A percentile compares a stretch with the other conserved stretches of the same genome.
Conservation (phyloP, 2,888 invertebrate species). For the Eupithecia subumbrata region DNA sequence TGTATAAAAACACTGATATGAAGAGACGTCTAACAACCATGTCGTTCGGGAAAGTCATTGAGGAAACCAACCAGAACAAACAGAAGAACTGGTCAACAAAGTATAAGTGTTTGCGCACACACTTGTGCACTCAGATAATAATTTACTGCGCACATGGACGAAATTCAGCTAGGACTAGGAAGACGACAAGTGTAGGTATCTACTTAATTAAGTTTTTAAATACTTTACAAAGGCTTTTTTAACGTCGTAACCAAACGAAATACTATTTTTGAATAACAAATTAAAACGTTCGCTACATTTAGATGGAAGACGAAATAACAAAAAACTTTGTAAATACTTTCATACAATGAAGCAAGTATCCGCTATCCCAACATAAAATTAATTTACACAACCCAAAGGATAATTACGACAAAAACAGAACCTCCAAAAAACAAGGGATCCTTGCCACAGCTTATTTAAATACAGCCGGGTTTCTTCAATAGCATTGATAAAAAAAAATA, state of each 20-base stretch:
- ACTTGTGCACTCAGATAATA: neutral
- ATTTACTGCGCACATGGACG: neutral
- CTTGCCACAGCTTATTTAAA: neutral
- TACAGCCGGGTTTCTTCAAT: neutral
- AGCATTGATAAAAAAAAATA: no score
- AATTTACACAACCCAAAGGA: slow-evolving; percentile 30
- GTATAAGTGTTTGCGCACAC: neutral
- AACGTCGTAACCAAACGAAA: neutral
- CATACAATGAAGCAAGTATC: neutral
- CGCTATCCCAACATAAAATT: slow-evolving; percentile 30
- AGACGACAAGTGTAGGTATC: no score
- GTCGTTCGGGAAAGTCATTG: no score
- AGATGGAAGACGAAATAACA: neutral
- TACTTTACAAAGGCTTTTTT: no score
- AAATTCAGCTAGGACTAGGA: neutral
- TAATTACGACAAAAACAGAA: slow-evolving; percentile 35
- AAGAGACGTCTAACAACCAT: no score
- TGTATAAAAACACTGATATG: no score
- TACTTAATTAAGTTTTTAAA: no score
- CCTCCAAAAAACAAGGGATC: neutral
- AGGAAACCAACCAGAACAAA: no score
- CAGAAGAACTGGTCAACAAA: no score
- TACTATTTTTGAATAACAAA: neutral
- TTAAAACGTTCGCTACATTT: neutral
- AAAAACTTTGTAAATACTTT: slow-evolving; percentile 16